Evolutionary conservation across 2,888 invertebrate genomes (phyloP).

Genomic region (Argynnis bischoffii): DNA sequence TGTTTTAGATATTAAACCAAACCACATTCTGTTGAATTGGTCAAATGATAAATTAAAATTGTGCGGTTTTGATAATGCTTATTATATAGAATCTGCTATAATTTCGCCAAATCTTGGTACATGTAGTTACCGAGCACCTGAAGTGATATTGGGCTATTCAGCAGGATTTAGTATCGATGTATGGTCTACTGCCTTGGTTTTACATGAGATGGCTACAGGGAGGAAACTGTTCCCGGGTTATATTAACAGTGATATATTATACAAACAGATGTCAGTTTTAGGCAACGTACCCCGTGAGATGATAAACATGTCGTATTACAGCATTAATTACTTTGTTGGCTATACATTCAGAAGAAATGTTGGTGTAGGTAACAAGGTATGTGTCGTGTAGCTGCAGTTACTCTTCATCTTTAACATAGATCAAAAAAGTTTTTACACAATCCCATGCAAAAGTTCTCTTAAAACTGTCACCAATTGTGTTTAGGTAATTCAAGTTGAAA

Average conservation of each 20-base stretch:
- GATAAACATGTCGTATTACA: slow-evolving; percentile 45
- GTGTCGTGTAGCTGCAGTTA: slow-evolving; percentile 12
- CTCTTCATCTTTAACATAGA: no score
- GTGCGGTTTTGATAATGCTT: slow-evolving; percentile 60
- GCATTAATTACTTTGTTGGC: slow-evolving; percentile 46
- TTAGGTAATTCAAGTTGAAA: no score
- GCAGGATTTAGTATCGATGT: slow-evolving; percentile 56
- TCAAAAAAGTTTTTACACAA: no score
- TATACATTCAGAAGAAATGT: slow-evolving; percentile 43
- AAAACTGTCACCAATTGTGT: no score
- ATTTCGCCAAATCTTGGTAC: slow-evolving; percentile 48
- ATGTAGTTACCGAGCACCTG: slow-evolving; percentile 58
- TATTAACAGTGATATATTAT: slow-evolving; percentile 55
- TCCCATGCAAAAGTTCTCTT: no score
- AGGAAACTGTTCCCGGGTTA: slow-evolving; percentile 48
- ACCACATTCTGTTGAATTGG: slow-evolving; percentile 57
- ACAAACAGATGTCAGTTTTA: slow-evolving; percentile 53
- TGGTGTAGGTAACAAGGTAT: slow-evolving; percentile 41
- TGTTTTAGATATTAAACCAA: slow-evolving; percentile 64
- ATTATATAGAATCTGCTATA: slow-evolving; percentile 33
- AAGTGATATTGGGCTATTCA: slow-evolving; percentile 58
- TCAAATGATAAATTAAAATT: slow-evolving; percentile 51
- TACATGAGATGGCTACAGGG: slow-evolving; percentile 61
- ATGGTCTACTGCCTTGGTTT: slow-evolving; percentile 61
- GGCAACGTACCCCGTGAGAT: slow-evolving; percentile 53